These are phyloP conservation scores for Ctena decussata DNA, from an alignment of 2,888 invertebrate genomes.

Conservation along the genomic window DNA sequence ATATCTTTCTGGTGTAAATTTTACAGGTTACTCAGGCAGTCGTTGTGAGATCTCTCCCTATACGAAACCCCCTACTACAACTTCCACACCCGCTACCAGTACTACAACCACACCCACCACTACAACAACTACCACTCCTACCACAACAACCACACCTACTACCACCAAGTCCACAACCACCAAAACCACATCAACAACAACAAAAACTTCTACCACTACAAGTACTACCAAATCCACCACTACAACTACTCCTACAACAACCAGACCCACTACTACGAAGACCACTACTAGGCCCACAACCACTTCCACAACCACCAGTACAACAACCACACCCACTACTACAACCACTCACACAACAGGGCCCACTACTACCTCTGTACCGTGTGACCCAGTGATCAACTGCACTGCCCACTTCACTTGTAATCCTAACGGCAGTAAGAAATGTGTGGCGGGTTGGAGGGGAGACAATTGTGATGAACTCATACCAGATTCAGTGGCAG, in stretches of 20 bases:
- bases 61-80: neutral
- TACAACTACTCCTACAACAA: neutral
- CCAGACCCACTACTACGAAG: neutral
- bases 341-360: neutral
- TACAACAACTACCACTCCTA: neutral
- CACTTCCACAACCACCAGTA: neutral
- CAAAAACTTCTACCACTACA: neutral
- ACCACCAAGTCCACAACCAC: too few species aligned
- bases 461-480: constrained; percentile 27
- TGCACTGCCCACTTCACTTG: constrained; percentile 38
- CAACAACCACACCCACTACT: neutral
- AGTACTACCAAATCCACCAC: neutral
- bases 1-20: too few species aligned
- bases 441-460: constrained; percentile 36
- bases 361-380: neutral
- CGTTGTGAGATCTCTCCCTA: neutral
- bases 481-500: too few species aligned
- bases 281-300: neutral
- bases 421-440: constrained; percentile 30
- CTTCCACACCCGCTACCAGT: neutral
- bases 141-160: neutral
- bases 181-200: neutral
- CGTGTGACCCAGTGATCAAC: constrained; percentile 26
- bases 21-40: neutral
- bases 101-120: neutral